Evolutionary conservation across 1,140 invertebrate species (phyloP).

Genomic region (Anastrepha obliqua): DNA sequence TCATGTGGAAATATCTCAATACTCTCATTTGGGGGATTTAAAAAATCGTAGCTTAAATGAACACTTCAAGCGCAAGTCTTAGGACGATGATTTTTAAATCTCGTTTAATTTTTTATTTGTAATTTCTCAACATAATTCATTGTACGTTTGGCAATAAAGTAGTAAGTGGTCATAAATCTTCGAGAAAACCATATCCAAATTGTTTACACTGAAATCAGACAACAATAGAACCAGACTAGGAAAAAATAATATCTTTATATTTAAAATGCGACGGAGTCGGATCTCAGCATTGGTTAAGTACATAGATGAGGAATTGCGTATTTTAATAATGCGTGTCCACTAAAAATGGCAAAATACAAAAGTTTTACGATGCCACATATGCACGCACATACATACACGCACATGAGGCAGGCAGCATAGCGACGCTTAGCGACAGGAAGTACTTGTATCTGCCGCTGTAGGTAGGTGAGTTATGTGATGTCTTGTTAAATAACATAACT

Average conservation of each 20-base stretch:
- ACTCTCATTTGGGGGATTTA: no score
- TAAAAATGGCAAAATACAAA: slow-evolving; percentile 64
- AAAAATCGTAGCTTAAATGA: no score
- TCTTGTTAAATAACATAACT: background rate
- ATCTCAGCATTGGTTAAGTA: background rate
- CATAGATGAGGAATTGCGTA: slow-evolving; percentile 61
- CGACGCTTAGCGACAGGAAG: no score
- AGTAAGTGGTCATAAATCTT: slow-evolving; percentile 26
- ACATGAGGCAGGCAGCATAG: no score
- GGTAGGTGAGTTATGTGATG: background rate
- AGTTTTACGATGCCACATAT: slow-evolving; percentile 45
- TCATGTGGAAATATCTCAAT: no score
- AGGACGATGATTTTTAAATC: no score
- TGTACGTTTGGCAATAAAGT: background rate
- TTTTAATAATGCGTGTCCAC: slow-evolving; percentile 73
- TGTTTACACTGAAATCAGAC: background rate
- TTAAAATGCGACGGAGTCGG: background rate
- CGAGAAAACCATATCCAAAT: background rate
- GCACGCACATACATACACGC: background rate
- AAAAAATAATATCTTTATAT: background rate
- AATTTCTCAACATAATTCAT: background rate
- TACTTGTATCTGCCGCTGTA: no score
- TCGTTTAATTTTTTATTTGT: background rate
- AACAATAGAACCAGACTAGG: background rate
- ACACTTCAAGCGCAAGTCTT: no score